Base-by-base conservation (phyloP, 2,888 invertebrate species). In the Eupithecia vulgata region DNA sequence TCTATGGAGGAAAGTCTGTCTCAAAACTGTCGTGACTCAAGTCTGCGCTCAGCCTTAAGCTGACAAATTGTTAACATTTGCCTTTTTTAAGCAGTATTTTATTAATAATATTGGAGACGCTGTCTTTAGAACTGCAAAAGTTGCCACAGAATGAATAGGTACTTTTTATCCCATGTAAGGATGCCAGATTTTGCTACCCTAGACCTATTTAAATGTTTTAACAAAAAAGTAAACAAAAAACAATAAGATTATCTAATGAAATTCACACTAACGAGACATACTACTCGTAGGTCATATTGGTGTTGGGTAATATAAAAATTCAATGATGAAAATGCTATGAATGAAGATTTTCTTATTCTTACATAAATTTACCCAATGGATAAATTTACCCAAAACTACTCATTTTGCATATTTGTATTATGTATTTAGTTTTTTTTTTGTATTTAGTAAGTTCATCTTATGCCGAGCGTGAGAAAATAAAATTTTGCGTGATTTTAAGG, bases 391-490 rank as follows among this genome's bases (percentile, higher is more conserved):
- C 12, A 64, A 37, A 62, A 17, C 10, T 5, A 37, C 5, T 15
- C 4, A 35, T 62, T 61, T 34, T 48, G 61, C 59, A 59, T 62
- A 8, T 35, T 64, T 67, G 57, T 30, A 48, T 62, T 25, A 37
- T 35, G 68, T 68, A 65, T 68, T 68, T 21, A n/a, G n/a, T n/a
- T n/a, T n/a, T n/a, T n/a, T n/a, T n/a, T n/a, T n/a, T n/a, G n/a
- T n/a, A n/a, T n/a, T n/a, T n/a, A 59, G 48, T 57, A 10, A 10
- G n/a, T n/a, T 48, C 1, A n/a, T 48, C 35, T 37, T 62, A 62
- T 17, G 7, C n/a, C 34, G 45, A 45, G 35, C 73, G 70, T 68
- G 74, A 61, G 71, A 74, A 71, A 68, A 65, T 64, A 48, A 65
- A 57, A 69, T 69, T 69, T 72, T 35, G 69, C 72, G 35, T 72